These are phyloP conservation scores for Lucinisca nassula DNA, from an alignment of 2,888 invertebrate species.

Conservation along the genomic window DNA sequence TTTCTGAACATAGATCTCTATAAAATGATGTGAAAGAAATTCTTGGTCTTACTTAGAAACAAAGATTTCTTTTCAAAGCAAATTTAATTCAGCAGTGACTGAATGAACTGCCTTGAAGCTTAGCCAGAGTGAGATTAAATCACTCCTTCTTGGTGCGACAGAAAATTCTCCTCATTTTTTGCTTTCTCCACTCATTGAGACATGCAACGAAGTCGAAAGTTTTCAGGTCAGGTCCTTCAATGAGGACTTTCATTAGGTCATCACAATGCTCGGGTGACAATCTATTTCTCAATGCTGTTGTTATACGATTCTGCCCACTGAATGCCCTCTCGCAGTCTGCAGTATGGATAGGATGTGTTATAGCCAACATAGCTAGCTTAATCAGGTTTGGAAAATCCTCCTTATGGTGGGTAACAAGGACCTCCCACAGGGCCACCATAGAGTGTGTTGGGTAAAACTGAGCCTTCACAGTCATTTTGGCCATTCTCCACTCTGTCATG, in stretches of 20 bases:
- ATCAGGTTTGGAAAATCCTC: conserved; percentile 49
- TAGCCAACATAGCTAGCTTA: conserved; percentile 31
- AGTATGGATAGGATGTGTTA: conserved; percentile 58
- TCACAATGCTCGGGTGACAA: no score
- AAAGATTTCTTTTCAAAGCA: no score
- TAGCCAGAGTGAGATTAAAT: no score
- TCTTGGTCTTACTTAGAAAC: no score
- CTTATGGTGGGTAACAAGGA: conserved; percentile 33
- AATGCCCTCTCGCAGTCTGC: conserved; percentile 58
- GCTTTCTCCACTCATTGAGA: conserved; percentile 20
- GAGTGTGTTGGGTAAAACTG: conserved; percentile 20
- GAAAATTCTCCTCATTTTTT: no score
- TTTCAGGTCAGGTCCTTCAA: conserved; percentile 27
- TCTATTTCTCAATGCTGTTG: conserved; percentile 41
- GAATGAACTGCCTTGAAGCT: no score
- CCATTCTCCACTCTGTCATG: conserved; percentile 43
- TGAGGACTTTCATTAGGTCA: conserved; percentile 50
- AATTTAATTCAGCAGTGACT: no score
- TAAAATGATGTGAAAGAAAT: no score
- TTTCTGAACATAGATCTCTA: no score
- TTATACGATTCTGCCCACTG: conserved; percentile 37
- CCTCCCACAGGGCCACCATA: conserved; percentile 33
- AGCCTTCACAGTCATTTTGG: conserved; percentile 29
- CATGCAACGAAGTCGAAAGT: conserved; percentile 38
- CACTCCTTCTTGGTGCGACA: no score